Evolutionary conservation across 2,113 vertebrate species (phyloP), one percentile per base, ranked within the genome.

Genomic region (Beaufortia kweichowensis): DNA sequence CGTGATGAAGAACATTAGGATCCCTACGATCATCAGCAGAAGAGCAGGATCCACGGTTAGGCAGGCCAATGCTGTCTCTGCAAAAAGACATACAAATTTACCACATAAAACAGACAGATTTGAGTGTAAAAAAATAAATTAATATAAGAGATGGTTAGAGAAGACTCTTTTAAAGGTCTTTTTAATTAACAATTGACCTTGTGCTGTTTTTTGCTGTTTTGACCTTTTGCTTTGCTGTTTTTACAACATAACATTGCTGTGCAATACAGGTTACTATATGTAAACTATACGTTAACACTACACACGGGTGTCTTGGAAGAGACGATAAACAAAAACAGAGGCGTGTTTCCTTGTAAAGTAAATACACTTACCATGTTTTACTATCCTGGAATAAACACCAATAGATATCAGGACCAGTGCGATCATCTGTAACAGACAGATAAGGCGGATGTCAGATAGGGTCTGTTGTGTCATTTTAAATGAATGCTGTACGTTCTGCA

Each of bases 1-100:
- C 39, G 96, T 98, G 88, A 98, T 88, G 76, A 96, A 82, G 90
- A 98, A 98, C 94, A 95, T 96, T 77, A 98, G 87, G 60, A 94
- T 7, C 0, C 96, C 96, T 1, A 96, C 91, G 0, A 91, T 71
- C 11, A 97, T 65, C 31, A 98, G 91, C 79, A 98, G 85, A 29
- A 96, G 67, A 74, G 96, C 94, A 0, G 96, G 96, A 77, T 98
- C 96, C 88, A 97, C 90, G 0, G 94, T 87, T 78, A 98, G 88
- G 79, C 83, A 94, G 1, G 94, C 93, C 88, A 96, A 67, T 0
- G 93, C 93, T 0, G 95, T 90, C 83, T 98, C 96, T 96, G 86
- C 6, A 79, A 19, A 74, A 1, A 46, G n/a, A 55, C 1, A 48
- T 24, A 3, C 3, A 19, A 12, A n/a, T n/a, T n/a, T n/a, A n/a